Percentiles rank a stretch among this genome's conserved stretches.
Evolutionary conservation across 2,113 vertebrate species (phyloP).

Genomic region (Oreochromis niloticus): DNA sequence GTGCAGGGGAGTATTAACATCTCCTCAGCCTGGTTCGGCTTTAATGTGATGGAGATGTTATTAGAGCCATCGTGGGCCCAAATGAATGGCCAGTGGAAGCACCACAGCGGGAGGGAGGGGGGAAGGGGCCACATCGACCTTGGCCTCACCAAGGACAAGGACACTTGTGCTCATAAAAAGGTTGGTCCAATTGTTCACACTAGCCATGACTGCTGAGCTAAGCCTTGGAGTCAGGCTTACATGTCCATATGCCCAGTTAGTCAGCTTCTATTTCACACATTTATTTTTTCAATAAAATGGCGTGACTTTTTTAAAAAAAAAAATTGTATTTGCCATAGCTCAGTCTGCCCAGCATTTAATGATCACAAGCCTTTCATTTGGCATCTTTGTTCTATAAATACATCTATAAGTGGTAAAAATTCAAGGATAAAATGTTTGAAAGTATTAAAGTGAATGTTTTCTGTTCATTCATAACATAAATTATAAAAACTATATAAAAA

Average conservation of each 20-base stretch:
- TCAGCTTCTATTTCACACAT: neutral
- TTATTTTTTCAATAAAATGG: neutral
- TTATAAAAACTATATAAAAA: neutral
- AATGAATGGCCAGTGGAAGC: slow-evolving; percentile 60
- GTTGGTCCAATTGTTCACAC: slow-evolving; percentile 54
- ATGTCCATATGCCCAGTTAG: neutral
- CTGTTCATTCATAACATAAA: neutral
- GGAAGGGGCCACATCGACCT: slow-evolving; percentile 39
- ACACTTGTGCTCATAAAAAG: slow-evolving; percentile 64
- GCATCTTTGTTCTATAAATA: neutral
- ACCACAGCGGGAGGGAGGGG: slow-evolving; percentile 34
- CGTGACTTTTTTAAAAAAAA: neutral
- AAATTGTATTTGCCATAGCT: neutral
- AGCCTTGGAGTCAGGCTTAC: slow-evolving; percentile 29
- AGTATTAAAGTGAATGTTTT: neutral
- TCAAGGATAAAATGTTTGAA: neutral
- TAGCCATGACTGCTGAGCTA: slow-evolving; percentile 35
- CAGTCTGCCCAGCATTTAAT: neutral
- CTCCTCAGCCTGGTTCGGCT: slow-evolving; percentile 46
- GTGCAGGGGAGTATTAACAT: slow-evolving; percentile 59
- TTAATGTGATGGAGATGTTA: slow-evolving; percentile 69
- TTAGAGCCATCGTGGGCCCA: slow-evolving; percentile 57
- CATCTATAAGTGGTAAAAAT: neutral
- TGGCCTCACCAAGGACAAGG: slow-evolving; percentile 69
- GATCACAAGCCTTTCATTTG: neutral